Evolutionary conservation across 2,113 vertebrate species (phyloP).

Genomic region (Nibea coibor): DNA sequence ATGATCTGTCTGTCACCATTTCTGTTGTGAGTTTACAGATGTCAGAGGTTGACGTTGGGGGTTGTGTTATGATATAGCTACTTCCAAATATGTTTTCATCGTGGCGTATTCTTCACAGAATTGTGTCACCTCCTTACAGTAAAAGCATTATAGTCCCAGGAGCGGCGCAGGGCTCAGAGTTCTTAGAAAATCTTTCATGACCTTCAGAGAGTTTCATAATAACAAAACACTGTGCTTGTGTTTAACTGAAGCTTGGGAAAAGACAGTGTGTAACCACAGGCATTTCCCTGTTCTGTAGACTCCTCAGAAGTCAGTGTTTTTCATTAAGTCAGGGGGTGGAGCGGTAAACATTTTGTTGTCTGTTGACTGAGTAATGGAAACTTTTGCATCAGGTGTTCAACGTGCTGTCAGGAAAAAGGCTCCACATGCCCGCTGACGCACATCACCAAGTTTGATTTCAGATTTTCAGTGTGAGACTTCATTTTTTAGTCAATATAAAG

Average conservation of each 20-base stretch:
- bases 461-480: neutral
- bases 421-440: neutral
- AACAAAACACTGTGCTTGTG: neutral
- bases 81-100: neutral
- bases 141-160: neutral
- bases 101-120: neutral
- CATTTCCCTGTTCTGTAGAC: neutral
- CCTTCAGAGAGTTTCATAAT: neutral
- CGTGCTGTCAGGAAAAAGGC: neutral
- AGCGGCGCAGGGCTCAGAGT: neutral
- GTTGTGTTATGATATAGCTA: neutral
- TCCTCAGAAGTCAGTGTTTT: slow-evolving; percentile 26
- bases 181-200: neutral
- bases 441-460: slow-evolving; percentile 6
- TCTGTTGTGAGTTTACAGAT: slow-evolving; percentile 24
- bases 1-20: neutral
- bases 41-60: slow-evolving; percentile 15
- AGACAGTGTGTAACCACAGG: neutral
- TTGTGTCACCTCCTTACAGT: neutral
- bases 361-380: slow-evolving; percentile 22
- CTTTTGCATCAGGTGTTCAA: neutral
- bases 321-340: slow-evolving; percentile 8
- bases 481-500: slow-evolving; percentile 3
- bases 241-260: neutral
- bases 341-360: slow-evolving; percentile 14